These are phyloP conservation scores for Campylorhamphus procurvoides DNA, from an alignment of 2,113 vertebrate species.

Conservation along the genomic window DNA sequence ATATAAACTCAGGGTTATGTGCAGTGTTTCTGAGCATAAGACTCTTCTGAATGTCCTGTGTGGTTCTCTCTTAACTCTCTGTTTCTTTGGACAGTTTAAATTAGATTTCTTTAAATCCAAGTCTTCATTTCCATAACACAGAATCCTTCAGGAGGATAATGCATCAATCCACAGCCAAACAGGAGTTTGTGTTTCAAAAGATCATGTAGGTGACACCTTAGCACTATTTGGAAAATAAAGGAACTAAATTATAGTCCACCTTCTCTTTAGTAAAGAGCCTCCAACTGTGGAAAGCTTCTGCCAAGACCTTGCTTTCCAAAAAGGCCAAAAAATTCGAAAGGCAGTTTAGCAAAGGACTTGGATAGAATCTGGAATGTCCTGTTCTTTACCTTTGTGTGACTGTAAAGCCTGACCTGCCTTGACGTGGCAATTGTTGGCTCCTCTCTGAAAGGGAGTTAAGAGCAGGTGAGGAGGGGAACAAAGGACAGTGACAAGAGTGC, in stretches of 20 bases:
- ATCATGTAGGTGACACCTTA: background rate
- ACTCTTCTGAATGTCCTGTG: background rate
- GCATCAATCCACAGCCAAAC: background rate
- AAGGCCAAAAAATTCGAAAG: background rate
- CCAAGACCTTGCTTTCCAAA: background rate
- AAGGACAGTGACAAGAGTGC: too few relatives aligned
- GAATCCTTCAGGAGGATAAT: background rate
- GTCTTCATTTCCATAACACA: background rate
- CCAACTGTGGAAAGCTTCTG: background rate
- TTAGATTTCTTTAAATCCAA: background rate
- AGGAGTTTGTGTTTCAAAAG: background rate
- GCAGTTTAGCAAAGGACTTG: background rate
- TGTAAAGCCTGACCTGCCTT: background rate
- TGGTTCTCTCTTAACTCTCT: background rate
- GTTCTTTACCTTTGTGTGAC: background rate
- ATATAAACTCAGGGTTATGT: background rate
- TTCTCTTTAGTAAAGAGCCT: background rate
- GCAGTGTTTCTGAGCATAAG: background rate
- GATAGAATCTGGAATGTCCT: background rate
- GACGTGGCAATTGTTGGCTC: background rate
- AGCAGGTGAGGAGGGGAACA: too few relatives aligned
- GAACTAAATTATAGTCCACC: background rate
- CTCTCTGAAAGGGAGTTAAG: background rate
- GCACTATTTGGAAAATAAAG: background rate
- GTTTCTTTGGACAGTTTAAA: background rate